Conservation (phyloP, 2,888 invertebrate species). For the Drosophila ezoana region DNA sequence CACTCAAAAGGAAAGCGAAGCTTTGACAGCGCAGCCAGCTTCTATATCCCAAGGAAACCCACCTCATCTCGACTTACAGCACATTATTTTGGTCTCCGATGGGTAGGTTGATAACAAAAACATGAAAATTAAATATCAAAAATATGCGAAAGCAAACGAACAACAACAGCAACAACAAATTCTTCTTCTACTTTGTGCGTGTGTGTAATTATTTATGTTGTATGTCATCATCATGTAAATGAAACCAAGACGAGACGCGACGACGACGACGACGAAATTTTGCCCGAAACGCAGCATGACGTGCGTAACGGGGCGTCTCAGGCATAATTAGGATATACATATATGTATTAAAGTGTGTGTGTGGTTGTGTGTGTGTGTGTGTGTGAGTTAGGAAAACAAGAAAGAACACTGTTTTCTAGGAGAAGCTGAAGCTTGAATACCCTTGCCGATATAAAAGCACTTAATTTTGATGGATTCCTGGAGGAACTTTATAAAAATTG, state of each 20-base stretch:
- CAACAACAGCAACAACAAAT: constrained; percentile 20
- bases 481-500: too few species aligned
- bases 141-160: constrained; percentile 52
- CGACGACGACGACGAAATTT: constrained; percentile 26
- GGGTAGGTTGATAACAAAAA: constrained; percentile 46
- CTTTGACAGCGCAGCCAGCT: constrained; percentile 35
- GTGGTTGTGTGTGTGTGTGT: neutral
- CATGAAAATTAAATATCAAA: constrained; percentile 71
- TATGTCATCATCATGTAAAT: constrained; percentile 72
- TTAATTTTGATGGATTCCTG: too few species aligned
- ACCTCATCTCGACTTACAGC: constrained; percentile 1
- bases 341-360: constrained; percentile 4
- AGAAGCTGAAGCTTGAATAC: neutral
- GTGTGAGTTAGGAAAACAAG: neutral
- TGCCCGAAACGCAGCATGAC: constrained; percentile 55
- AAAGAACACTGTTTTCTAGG: neutral
- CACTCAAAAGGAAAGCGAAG: constrained; percentile 46
- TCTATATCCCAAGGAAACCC: neutral
- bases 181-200: constrained; percentile 30
- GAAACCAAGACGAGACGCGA: constrained; percentile 53
- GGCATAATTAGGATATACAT: constrained; percentile 53
- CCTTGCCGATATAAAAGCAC: neutral
- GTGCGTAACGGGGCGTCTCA: constrained; percentile 35
- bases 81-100: constrained; percentile 41
- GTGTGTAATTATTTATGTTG: constrained; percentile 73